phyloP scores from a whole-genome alignment of 2,888 invertebrate genomes.

The Entomobrya proxima region DNA sequence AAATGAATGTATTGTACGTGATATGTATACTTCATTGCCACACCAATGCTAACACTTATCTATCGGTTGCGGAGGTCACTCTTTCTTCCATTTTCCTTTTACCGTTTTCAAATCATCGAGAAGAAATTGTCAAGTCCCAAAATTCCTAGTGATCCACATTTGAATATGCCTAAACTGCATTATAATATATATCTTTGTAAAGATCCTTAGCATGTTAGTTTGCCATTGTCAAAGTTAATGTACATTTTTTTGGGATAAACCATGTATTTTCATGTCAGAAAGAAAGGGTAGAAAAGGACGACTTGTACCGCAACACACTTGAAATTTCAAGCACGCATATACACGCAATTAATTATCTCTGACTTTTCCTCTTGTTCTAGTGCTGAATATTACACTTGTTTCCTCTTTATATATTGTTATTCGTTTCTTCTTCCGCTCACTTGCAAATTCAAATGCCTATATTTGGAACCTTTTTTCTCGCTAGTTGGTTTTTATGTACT shows the following conservation, averaged over 20 bases:
- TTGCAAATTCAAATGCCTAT: not conserved
- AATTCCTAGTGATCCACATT: not conserved
- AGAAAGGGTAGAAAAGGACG: not conserved
- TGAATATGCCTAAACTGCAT: too few species aligned
- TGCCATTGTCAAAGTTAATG: too few species aligned
- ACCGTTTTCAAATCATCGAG: not conserved
- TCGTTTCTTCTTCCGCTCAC: not conserved
- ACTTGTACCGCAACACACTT: slow-evolving; percentile 22
- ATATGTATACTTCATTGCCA: not conserved
- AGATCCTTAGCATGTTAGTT: too few species aligned
- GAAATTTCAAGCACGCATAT: slow-evolving; percentile 59
- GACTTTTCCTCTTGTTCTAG: not conserved
- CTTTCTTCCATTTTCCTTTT: not conserved
- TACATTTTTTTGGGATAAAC: not conserved
- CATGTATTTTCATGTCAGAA: not conserved
- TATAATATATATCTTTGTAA: too few species aligned
- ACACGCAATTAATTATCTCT: slow-evolving; percentile 61
- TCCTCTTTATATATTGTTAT: not conserved
- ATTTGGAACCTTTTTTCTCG: not conserved
- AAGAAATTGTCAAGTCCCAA: not conserved
- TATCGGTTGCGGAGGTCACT: slow-evolving; percentile 8
- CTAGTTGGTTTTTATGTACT: not conserved
- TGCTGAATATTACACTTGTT: not conserved
- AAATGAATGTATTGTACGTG: slow-evolving; percentile 12
- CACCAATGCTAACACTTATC: too few species aligned